These are phyloP conservation scores for Phrynocephalus versicolor DNA, from an alignment of 2,113 vertebrate species.

Conservation along the genomic window DNA sequence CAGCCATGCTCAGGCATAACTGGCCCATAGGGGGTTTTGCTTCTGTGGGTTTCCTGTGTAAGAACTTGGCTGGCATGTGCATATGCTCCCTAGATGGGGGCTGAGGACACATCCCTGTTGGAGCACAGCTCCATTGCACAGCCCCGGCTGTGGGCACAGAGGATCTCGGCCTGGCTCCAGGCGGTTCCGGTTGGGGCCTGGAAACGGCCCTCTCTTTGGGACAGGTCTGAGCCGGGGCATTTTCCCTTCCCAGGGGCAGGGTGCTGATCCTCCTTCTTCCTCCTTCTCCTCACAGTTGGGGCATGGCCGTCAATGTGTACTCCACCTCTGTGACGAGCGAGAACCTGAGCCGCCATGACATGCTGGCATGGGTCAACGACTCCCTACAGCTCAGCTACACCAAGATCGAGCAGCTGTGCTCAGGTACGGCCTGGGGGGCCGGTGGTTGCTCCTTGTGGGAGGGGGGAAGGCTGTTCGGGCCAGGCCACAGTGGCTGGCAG, in stretches of 20 bases:
- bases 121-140: too few relatives aligned
- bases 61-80: too few relatives aligned
- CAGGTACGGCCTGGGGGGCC: conserved; percentile 74
- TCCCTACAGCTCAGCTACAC: conserved; percentile 92
- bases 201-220: not conserved
- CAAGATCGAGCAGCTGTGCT: conserved; percentile 94
- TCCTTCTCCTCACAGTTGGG: conserved; percentile 74
- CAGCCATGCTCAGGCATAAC: too few relatives aligned
- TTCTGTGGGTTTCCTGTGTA: too few relatives aligned
- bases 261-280: not conserved
- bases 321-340: conserved; percentile 95
- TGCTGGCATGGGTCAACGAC: conserved; percentile 97
- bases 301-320: conserved; percentile 98
- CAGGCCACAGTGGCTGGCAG: too few relatives aligned
- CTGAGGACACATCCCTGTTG: too few relatives aligned
- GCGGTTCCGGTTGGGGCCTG: too few relatives aligned
- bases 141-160: not conserved
- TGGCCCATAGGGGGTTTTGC: too few relatives aligned
- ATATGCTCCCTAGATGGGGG: too few relatives aligned
- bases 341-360: conserved; percentile 97
- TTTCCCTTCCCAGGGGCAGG: not conserved
- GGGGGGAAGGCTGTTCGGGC: not conserved
- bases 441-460: not conserved
- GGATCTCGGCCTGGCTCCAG: not conserved
- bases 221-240: not conserved